phyloP scores from a whole-genome alignment of 2,888 invertebrate species.

The Limulus polyphemus region DNA sequence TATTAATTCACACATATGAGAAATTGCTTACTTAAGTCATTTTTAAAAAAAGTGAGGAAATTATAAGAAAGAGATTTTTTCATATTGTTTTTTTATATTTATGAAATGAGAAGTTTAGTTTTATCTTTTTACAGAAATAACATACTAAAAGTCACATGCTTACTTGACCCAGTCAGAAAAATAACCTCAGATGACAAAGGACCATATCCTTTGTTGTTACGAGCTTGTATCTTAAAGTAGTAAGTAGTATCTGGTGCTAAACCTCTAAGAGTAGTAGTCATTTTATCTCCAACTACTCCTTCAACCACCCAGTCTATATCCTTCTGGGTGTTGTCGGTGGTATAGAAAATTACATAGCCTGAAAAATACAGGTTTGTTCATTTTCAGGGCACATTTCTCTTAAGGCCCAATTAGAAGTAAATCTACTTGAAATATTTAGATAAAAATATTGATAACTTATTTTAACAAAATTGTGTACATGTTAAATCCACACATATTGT shows the following conservation, averaged over 20 bases:
- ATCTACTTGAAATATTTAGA: too few relatives aligned
- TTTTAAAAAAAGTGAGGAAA: too few relatives aligned
- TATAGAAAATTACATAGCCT: constrained; percentile 88
- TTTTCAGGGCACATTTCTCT: background rate
- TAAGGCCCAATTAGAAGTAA: too few relatives aligned
- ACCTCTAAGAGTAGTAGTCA: constrained; percentile 61
- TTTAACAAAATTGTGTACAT: too few relatives aligned
- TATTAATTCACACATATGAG: too few relatives aligned
- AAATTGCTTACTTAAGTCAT: too few relatives aligned
- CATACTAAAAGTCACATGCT: background rate
- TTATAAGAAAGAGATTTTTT: too few relatives aligned
- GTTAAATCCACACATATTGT: too few relatives aligned
- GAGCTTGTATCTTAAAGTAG: constrained; percentile 85
- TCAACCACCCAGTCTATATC: constrained; percentile 80
- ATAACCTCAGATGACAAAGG: constrained; percentile 64
- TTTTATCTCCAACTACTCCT: constrained; percentile 66
- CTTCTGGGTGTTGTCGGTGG: constrained; percentile 56
- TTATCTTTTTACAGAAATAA: too few relatives aligned
- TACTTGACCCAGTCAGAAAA: constrained; percentile 42
- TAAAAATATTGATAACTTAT: too few relatives aligned
- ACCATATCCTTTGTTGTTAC: constrained; percentile 75
- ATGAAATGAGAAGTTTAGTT: too few relatives aligned
- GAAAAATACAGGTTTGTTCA: constrained; percentile 20
- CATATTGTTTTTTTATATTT: too few relatives aligned
- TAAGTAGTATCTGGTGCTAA: constrained; percentile 76